These are phyloP conservation scores for Lutjanus argentimaculatus DNA, from an alignment of 2,797 vertebrate species.

Conservation along the genomic window DNA sequence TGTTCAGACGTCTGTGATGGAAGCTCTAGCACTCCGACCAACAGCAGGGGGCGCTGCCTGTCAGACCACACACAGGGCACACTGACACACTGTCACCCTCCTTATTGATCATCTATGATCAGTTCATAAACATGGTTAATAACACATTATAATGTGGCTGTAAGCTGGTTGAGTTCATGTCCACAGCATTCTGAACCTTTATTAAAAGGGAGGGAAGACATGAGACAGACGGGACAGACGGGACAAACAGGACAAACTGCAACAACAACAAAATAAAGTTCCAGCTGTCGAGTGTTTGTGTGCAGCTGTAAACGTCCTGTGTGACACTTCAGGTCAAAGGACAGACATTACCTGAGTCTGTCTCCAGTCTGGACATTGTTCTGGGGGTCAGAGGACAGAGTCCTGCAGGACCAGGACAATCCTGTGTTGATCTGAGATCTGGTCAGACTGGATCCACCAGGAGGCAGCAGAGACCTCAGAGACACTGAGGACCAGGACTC, in stretches of 20 bases:
- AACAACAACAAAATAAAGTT: too few species aligned
- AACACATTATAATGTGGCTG: not conserved
- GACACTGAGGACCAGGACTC: constrained; percentile 85
- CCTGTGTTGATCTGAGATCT: constrained; percentile 85
- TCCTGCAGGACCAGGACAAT: constrained; percentile 88
- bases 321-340: not conserved
- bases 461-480: constrained; percentile 84
- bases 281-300: not conserved
- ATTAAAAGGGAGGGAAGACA: too few species aligned
- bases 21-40: constrained; percentile 90
- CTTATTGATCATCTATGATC: not conserved
- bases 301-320: not conserved
- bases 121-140: not conserved
- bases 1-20: constrained; percentile 49
- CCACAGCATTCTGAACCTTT: too few species aligned
- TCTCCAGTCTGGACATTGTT: not conserved
- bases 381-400: constrained; percentile 36
- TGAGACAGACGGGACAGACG: too few species aligned
- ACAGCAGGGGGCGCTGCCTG: constrained; percentile 76
- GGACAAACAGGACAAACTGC: too few species aligned
- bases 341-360: constrained; percentile 33
- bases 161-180: too few species aligned
- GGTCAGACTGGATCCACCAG: constrained; percentile 77
- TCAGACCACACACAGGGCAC: not conserved
- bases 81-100: not conserved